Evolutionary conservation across 2,797 vertebrate species (phyloP), one percentile per base, ranked within the genome.

Genomic region (Hemitrygon akajei): DNA sequence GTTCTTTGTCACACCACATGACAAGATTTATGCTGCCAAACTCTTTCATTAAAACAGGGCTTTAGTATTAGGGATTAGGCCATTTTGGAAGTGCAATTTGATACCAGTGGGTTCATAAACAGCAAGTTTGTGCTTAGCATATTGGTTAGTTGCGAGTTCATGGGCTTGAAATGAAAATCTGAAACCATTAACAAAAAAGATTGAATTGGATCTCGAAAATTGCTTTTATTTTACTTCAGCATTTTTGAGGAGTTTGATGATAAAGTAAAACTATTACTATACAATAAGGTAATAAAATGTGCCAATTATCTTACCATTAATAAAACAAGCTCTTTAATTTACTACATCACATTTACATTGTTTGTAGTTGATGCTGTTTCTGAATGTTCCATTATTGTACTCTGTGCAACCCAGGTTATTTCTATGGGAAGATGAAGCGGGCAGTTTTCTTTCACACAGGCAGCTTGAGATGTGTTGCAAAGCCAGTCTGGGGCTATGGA

Each of bases 281-380:
- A 6, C 14, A 34, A 7, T 18, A 87, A 16, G 58, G 18, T 63
- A 34, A 66, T 66, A 87, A 87, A 87, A 20, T 18, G 16, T 12
- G 69, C 69, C 20, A 71, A 71, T 71, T 71, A 14, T 7, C 14
- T 69, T 69, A 69, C 66, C 66, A 69, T 69, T 18, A 18, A 63
- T 63, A 66, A 87, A 87, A 20, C 18, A 7, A 63, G 16, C 30
- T 56, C 58, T n/a, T 58, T 71, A 27, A 47, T 40, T 92, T 20
- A 73, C 34, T n/a, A 0, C 73, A 40, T 25, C 25, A n/a, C 87
- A 69, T 60, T 18, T 91, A 63, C 22, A n/a, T 40, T 30, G 11
- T 73, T 47, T 92, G 69, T 47, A 92, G 20, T 66, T 92, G 71
- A 92, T 92, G 16, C n/a, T 87, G 84, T 63, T 30, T 58, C 20